Evolutionary conservation across 2,797 vertebrate genomes (phyloP).

Genomic region (Anas flavirostris): DNA sequence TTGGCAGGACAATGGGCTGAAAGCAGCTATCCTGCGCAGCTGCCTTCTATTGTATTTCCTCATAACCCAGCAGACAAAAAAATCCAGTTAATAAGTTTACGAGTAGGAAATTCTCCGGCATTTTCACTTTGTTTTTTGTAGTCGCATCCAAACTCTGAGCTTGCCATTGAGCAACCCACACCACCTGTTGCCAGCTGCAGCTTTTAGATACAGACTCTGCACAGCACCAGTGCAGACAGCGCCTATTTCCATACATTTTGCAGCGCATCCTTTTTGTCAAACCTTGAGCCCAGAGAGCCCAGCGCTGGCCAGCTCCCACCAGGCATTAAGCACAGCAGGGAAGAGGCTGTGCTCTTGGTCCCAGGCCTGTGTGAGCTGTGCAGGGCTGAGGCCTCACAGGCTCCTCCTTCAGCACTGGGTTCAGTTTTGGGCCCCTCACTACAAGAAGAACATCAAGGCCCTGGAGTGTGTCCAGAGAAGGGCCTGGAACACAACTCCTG

Average conservation of each 20-base stretch:
- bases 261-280: fast-evolving
- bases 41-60: background rate
- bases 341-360: background rate
- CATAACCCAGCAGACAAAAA: background rate
- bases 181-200: slow-evolving; percentile 51
- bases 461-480: no score
- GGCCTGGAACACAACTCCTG: no score
- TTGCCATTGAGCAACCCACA: background rate
- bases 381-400: no score
- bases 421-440: no score
- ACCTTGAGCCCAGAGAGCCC: fast-evolving
- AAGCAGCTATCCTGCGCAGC: background rate
- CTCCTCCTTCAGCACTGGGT: no score
- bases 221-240: background rate
- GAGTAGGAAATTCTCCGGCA: fast-evolving
- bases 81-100: fast-evolving
- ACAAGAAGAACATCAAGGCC: no score
- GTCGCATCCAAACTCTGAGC: background rate
- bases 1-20: background rate
- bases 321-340: fast-evolving
- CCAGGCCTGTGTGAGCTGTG: no score
- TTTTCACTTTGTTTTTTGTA: background rate
- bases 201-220: background rate
- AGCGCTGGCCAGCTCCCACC: background rate
- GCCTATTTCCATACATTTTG: fast-evolving